Evolutionary conservation across 2,888 invertebrate species (phyloP).

Genomic region (Spilarctia lutea): DNA sequence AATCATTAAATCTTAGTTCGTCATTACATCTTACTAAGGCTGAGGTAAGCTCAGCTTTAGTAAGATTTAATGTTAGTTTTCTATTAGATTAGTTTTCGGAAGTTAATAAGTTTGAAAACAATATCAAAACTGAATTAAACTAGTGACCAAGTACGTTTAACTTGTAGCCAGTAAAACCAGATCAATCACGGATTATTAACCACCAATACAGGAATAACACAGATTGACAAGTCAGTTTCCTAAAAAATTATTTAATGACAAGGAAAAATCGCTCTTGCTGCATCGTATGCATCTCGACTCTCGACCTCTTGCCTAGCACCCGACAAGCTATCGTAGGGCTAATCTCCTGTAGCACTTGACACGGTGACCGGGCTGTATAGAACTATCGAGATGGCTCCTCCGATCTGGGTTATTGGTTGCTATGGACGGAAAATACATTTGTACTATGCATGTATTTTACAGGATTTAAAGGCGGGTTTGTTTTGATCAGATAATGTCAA

Average conservation of each 20-base stretch:
- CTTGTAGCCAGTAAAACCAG: background rate
- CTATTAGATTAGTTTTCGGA: background rate
- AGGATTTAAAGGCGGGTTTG: background rate
- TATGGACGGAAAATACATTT: constrained; percentile 20
- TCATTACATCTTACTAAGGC: no score
- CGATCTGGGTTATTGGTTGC: constrained; percentile 53
- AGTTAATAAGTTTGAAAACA: background rate
- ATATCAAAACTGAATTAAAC: background rate
- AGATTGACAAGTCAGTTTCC: background rate
- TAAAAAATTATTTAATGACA: background rate
- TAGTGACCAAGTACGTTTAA: background rate
- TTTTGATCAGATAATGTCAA: background rate
- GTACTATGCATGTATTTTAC: background rate
- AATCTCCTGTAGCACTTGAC: constrained; percentile 55
- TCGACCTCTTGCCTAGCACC: constrained; percentile 44
- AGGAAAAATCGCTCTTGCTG: constrained; percentile 10
- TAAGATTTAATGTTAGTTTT: no score
- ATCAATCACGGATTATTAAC: background rate
- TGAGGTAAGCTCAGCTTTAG: no score
- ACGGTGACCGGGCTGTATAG: constrained; percentile 54
- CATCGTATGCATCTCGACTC: constrained; percentile 20
- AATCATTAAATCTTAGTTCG: no score
- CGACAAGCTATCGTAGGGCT: constrained; percentile 38
- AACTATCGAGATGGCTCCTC: constrained; percentile 31
- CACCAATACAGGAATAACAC: background rate